Percentiles rank a stretch among this genome's conserved stretches.
Conservation (phyloP, 1,140 invertebrate species). For the Steinernema khuongi region DNA sequence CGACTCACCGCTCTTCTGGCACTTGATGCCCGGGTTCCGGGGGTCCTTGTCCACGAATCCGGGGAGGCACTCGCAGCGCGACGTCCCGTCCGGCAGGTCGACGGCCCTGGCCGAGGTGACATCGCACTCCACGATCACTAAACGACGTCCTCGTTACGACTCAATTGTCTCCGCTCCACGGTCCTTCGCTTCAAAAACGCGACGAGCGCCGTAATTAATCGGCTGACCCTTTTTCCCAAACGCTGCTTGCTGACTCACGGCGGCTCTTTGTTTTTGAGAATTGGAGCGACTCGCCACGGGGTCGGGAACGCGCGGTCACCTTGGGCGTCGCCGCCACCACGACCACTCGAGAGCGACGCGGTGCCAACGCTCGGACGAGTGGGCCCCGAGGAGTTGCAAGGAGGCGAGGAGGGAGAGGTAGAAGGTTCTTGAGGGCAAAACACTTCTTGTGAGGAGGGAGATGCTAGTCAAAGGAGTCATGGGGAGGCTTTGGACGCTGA, state of each 20-base stretch:
- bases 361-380: neutral
- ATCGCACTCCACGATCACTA: conserved; percentile 43
- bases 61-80: conserved; percentile 33
- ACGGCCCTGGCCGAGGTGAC: conserved; percentile 28
- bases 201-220: too few relatives aligned
- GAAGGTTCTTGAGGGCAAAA: too few relatives aligned
- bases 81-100: neutral
- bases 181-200: neutral
- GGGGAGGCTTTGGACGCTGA: too few relatives aligned
- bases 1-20: conserved; percentile 2
- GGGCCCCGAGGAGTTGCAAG: neutral
- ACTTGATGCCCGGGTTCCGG: conserved; percentile 27
- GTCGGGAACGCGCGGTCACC: too few relatives aligned
- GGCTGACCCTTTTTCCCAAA: too few relatives aligned
- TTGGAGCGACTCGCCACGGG: too few relatives aligned
- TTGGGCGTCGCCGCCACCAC: too few relatives aligned
- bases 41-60: conserved; percentile 41
- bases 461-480: too few relatives aligned
- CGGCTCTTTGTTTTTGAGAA: too few relatives aligned
- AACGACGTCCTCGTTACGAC: conserved; percentile 22
- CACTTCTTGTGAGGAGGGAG: too few relatives aligned
- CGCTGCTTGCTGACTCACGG: too few relatives aligned
- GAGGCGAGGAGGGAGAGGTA: neutral
- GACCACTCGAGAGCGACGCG: too few relatives aligned
- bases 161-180: neutral